Conservation (phyloP, 2,113 vertebrate species). For the Trachemys scripta region DNA sequence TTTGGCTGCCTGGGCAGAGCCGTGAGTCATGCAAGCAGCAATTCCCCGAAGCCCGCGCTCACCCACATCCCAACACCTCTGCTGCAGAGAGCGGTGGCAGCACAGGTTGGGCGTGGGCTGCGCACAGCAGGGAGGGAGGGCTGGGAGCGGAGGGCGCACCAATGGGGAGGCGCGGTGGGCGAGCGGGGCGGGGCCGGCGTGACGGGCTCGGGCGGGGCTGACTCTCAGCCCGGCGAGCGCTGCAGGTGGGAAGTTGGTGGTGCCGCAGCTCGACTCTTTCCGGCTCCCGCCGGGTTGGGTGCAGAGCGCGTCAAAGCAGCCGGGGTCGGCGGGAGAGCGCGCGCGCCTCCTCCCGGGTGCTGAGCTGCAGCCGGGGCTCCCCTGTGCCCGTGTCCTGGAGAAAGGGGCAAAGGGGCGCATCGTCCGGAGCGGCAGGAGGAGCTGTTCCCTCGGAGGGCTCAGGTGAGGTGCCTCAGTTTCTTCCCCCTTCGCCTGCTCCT, state of each 20-base stretch:
- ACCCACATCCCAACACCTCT: neutral
- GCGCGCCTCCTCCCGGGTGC: neutral
- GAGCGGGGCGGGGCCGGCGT: neutral
- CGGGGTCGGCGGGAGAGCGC: neutral
- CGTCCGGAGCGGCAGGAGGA: neutral
- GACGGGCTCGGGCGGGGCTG: slow-evolving; percentile 9
- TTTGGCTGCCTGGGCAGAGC: neutral
- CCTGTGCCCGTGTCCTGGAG: slow-evolving; percentile 28
- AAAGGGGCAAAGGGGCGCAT: slow-evolving; percentile 36
- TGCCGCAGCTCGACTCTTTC: neutral
- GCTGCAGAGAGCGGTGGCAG: neutral
- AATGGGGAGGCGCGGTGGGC: slow-evolving; percentile 27
- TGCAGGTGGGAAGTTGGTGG: slow-evolving; percentile 78
- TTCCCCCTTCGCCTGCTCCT: neutral
- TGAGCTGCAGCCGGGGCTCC: neutral
- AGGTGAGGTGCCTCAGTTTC: slow-evolving; percentile 71
- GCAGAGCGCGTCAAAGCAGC: neutral
- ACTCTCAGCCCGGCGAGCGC: slow-evolving; percentile 42
- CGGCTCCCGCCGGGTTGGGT: neutral
- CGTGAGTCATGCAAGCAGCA: neutral
- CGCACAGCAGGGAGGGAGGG: neutral
- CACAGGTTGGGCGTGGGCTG: neutral
- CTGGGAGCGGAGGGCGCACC: neutral
- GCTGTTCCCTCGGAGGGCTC: neutral
- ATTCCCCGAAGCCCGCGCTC: neutral